A percentile compares a stretch with the other conserved stretches of the same genome.
phyloP scores from a whole-genome alignment of 2,797 vertebrate genomes.

The Coccyzus lansbergi region DNA sequence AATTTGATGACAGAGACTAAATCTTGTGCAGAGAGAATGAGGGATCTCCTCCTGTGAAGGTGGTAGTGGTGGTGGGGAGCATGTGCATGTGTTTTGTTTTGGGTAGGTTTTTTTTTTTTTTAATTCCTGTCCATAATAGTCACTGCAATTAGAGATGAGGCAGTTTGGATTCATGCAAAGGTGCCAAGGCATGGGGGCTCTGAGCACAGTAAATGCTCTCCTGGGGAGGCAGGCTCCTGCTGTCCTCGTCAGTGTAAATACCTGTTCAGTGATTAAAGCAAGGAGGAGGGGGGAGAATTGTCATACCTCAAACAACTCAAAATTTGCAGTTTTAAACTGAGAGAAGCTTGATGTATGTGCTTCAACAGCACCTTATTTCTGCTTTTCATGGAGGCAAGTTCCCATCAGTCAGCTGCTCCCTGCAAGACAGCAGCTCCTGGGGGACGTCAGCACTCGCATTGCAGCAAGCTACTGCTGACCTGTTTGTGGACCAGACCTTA shows the following conservation, averaged over 20 bases:
- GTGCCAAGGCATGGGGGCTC: neutral
- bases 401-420: neutral
- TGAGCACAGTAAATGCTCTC: neutral
- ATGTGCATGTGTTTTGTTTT: neutral
- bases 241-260: neutral
- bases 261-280: neutral
- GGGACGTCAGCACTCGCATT: fast-evolving
- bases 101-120: neutral
- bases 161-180: neutral
- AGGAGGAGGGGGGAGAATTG: neutral
- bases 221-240: neutral
- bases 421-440: neutral
- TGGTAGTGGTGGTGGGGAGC: neutral
- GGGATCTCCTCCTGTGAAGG: conserved; percentile 46
- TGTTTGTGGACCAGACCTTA: fast-evolving
- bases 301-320: neutral
- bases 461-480: neutral
- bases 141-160: neutral
- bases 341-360: neutral
- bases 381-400: fast-evolving
- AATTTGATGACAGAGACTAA: conserved; percentile 13
- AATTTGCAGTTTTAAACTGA: neutral
- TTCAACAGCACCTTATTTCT: neutral
- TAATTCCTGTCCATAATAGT: neutral
- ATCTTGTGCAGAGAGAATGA: neutral